Evolutionary conservation across 2,797 vertebrate species (phyloP), one percentile per base, ranked within the genome.

Genomic region (Enteromius anoplus): DNA sequence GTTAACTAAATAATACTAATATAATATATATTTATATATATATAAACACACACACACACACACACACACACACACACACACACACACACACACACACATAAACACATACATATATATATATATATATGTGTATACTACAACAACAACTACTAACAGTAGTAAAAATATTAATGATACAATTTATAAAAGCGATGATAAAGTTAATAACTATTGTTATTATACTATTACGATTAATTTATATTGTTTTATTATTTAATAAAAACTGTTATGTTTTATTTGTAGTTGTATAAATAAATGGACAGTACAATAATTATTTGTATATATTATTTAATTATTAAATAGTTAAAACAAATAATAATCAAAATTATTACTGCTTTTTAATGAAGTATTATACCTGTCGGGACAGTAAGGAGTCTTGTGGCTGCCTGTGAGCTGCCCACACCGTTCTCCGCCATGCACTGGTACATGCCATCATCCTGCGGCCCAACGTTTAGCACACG

Each of bases 381-480:
- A 42, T 11, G 45, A 40, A 14, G 21, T 68, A 17, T 40, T 94
- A 86, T 86, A 99, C 98, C 96, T 0, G 95, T 93, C 3, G 93
- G 92, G 23, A 95, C 68, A 0, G 96, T 97, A 87, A 96, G 93
- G 72, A 99, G 95, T 32, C 95, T 95, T 62, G 96, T 92, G 5
- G 97, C 96, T 1, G 96, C 97, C 70, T 99, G 97, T 0, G 98
- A 96, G 0, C 98, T 98, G 40, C 97, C 98, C 0, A 98, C 96
- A 26, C 95, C 96, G 0, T 99, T 99, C 90, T 99, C 97, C 0
- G 96, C 98, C 96, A 99, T 96, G 92, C 98, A 99, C 89, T 99
- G 98, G 93, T 99, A 99, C 78, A 99, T 94, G 0, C 98, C 98
- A 0, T 98, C 96, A 0, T 99, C 98, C 90, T 97, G 96, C 0